These are phyloP conservation scores for Piaya cayana DNA, from an alignment of 2,113 vertebrate genomes.

Conservation along the genomic window DNA sequence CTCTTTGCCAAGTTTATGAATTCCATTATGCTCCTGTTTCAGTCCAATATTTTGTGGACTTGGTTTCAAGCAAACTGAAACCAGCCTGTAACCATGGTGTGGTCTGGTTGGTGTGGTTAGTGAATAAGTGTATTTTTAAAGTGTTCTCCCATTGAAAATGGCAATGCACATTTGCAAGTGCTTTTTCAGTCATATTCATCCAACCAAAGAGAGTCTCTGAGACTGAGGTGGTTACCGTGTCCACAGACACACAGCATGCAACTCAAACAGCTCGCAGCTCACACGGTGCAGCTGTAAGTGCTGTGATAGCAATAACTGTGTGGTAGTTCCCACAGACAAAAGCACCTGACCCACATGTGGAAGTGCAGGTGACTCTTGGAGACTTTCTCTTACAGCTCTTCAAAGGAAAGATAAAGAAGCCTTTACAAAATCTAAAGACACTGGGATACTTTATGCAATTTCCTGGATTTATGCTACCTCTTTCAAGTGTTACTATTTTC, in stretches of 20 bases:
- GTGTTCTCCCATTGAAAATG: neutral
- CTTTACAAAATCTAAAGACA: neutral
- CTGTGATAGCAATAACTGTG: neutral
- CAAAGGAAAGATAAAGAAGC: neutral
- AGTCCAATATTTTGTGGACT: neutral
- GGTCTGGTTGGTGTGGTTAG: neutral
- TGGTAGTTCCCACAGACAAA: accelerated
- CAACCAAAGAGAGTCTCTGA: neutral
- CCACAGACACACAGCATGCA: accelerated
- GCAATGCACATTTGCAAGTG: neutral
- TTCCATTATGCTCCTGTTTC: neutral
- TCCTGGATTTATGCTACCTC: neutral
- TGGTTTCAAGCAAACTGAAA: neutral
- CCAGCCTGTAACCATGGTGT: neutral
- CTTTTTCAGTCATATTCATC: neutral
- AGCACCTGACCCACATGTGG: neutral
- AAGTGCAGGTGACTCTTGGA: neutral
- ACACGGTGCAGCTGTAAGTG: neutral
- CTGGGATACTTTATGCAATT: neutral
- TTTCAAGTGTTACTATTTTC: neutral
- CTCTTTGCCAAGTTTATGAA: neutral
- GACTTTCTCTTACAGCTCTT: neutral
- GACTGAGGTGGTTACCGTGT: accelerated
- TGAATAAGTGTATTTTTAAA: neutral
- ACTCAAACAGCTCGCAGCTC: neutral